phyloP scores from a whole-genome alignment of 1,140 invertebrate genomes.

The Phocides pigmalion region DNA sequence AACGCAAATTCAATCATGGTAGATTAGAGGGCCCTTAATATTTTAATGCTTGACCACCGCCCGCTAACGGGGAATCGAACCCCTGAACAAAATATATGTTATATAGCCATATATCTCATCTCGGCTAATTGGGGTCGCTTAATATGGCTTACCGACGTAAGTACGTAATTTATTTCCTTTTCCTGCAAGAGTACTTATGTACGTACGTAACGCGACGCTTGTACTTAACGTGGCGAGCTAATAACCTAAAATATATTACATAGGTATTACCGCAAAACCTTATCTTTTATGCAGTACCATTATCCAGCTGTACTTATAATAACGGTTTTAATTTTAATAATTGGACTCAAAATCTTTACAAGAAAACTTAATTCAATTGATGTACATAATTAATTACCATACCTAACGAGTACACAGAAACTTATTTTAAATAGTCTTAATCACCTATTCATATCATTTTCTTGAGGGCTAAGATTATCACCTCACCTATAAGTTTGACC shows the following conservation, averaged over 20 bases:
- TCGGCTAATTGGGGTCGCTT: slow-evolving; percentile 81
- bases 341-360: no score
- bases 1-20: slow-evolving; percentile 81
- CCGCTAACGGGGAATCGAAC: slow-evolving; percentile 74
- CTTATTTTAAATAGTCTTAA: no score
- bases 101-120: slow-evolving; percentile 74
- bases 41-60: slow-evolving; percentile 80
- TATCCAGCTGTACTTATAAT: no score
- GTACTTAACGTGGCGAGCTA: slow-evolving; percentile 8
- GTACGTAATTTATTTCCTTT: slow-evolving; percentile 80
- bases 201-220: slow-evolving; percentile 9
- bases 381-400: no score
- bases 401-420: no score
- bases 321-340: no score
- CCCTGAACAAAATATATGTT: slow-evolving; percentile 67
- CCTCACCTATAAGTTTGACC: no score
- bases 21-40: slow-evolving; percentile 80
- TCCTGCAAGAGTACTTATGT: slow-evolving; percentile 46
- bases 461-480: no score
- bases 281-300: no score
- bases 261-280: no score
- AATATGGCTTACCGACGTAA: slow-evolving; percentile 82
- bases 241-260: neutral
- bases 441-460: no score
- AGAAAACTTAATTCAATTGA: no score